Base-by-base conservation (phyloP, 2,113 vertebrate species). In the Thermophis baileyi region DNA sequence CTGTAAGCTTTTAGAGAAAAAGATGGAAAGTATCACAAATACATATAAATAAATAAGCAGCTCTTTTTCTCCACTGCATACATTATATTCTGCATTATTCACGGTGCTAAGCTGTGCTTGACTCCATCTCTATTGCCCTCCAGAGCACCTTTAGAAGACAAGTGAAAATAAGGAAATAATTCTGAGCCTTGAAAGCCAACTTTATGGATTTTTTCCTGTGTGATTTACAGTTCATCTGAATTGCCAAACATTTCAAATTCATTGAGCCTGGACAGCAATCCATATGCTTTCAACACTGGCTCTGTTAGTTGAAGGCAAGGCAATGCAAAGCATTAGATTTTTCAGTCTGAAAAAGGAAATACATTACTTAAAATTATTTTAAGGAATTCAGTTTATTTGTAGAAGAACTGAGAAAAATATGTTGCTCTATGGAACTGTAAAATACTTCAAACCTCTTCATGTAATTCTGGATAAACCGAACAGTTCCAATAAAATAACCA, bases 241-340 rank as follows among this genome's bases (percentile, higher is more conserved):
- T 90, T 93, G 16, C 14, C 3, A 35, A 47, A 57, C 22, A n/a
- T 86, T 92, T 91, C 27, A 92, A 94, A 94, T 4, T 85, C 30
- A 90, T 1, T 63, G 53, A 90, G 50, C 85, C 54, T 0, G 2
- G 93, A 86, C 2, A 89, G 40, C 57, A 94, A 27, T 93, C 87
- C 46, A 9, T 87, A 7, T 87, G 55, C 89, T 92, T 93, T 86
- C 91, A 54, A 87, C 0, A 4, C 54, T 20, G 5, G 92, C 54
- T 24, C 47, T 90, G 55, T 0, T 91, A 53, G 87, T 9, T 63
- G 25, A 94, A 94, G 85, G 92, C 88, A 95, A 50, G 16, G 91
- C 10, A 93, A 81, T 55, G 4, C 55, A 88, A 86, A 81, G 47
- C 50, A 53, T n/a, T 46, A 51, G 46, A 24, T 63, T 85, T 94